Percentiles rank a stretch among this genome's conserved stretches.
Evolutionary conservation across 2,113 vertebrate genomes (phyloP).

Genomic region (Grantiella picta): DNA sequence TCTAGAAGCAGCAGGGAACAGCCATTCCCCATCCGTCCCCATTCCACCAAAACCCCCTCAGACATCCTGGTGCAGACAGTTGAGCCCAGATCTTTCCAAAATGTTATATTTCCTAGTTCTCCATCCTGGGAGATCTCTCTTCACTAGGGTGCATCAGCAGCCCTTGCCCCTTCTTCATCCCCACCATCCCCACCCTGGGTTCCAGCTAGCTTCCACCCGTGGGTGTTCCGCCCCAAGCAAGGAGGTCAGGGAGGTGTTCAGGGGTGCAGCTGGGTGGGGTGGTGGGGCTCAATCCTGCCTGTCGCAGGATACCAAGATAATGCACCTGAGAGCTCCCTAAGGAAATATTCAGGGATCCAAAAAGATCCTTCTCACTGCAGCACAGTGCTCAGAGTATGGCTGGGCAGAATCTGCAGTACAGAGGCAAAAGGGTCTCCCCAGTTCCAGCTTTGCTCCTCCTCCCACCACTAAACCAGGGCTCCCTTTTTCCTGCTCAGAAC

Average conservation of each 20-base stretch:
- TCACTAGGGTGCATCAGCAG: neutral
- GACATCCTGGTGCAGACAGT: neutral
- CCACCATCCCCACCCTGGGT: neutral
- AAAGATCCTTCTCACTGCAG: neutral
- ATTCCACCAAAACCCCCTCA: neutral
- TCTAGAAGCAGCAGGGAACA: neutral
- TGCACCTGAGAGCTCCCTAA: neutral
- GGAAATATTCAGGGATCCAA: neutral
- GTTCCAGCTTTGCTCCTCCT: neutral
- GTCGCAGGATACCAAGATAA: rapidly evolving
- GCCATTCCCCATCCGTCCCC: neutral
- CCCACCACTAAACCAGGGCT: neutral
- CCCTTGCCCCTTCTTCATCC: neutral
- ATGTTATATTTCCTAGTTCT: neutral
- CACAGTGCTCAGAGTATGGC: rapidly evolving
- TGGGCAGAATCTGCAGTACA: neutral
- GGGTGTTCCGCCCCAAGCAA: neutral
- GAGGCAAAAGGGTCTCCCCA: neutral
- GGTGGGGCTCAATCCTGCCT: neutral
- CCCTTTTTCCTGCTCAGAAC: neutral
- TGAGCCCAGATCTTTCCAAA: neutral
- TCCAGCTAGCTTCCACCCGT: neutral
- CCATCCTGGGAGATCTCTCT: neutral
- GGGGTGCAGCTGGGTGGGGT: neutral
- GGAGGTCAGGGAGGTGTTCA: neutral